Conservation (phyloP, 2,797 vertebrate species). For the Peromyscus nudipes region DNA sequence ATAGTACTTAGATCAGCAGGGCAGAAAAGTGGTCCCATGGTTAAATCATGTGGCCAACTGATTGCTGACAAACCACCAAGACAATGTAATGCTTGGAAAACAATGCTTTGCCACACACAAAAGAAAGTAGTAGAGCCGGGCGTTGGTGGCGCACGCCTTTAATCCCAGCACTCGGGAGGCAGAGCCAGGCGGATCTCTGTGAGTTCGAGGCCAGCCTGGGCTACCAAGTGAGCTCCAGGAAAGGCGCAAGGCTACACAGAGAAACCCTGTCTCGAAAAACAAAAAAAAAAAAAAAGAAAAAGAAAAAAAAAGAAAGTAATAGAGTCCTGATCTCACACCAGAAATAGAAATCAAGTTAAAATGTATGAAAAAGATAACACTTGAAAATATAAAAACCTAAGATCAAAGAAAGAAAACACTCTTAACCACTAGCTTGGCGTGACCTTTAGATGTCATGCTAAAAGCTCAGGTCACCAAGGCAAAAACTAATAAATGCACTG, state of each 20-base stretch:
- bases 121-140: background rate
- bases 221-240: no score
- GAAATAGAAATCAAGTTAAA: background rate
- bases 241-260: no score
- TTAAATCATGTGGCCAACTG: background rate
- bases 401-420: background rate
- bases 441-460: background rate
- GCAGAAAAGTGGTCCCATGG: background rate
- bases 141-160: no score
- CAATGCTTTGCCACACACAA: background rate
- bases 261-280: no score
- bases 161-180: no score
- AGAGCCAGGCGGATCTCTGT: no score
- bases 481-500: background rate
- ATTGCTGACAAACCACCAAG: background rate
- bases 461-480: background rate
- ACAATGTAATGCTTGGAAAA: background rate
- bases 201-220: no score
- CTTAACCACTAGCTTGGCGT: background rate
- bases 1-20: background rate
- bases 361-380: background rate
- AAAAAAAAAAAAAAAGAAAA: no score
- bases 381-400: background rate
- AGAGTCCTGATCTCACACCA: background rate
- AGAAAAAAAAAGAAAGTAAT: background rate